Base-by-base conservation (phyloP, 2,797 vertebrate species). In the Galago senegalensis region DNA sequence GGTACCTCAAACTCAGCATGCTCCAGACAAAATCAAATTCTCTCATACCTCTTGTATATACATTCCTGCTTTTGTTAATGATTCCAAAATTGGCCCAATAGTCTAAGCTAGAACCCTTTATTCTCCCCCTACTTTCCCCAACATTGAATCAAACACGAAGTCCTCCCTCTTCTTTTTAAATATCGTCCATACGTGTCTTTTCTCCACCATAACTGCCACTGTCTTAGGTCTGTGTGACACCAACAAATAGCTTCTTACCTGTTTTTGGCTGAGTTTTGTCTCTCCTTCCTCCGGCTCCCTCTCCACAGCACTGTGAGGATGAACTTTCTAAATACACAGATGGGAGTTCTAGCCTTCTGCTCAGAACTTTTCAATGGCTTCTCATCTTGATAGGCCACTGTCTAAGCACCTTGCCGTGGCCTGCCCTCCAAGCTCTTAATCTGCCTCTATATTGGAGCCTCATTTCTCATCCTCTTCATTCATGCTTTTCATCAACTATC, bases 31-130 rank as follows among this genome's bases (percentile, higher is more conserved):
- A 93, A 34, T 82, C 63, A 89, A 53, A 14, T 72, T 73, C 25
- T 94, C 40, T 67, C 49, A 82, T 81, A 63, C 27, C 11, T 86
- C 85, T 93, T 94, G 0, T 72, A 75, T 81, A 14, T 49, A 49
- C 49, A 49, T 49, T 29, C 14, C 14, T 6, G 61, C 11, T 92
- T 31, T 91, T 94, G 37, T 91, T 89, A 91, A 89, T 84, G 27
- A 93, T 49, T 96, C 43, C 31, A 73, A 13, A 87, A 87, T 90
- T 91, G 31, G 27, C 27, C 21, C 49, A 70, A 2, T 73, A 85
- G 21, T 87, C 72, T 75, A 80, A 96, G 31, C 21, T 80, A 77
- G 31, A 91, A 76, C 56, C 20, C 6, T 95, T 94, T 73, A 67
- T 49, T 83, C 1, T 8, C 27, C 17, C 8, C 27, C 2, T 53